These are phyloP conservation scores for Numenius phaeopus DNA, from an alignment of 2,797 vertebrate genomes.

Conservation along the genomic window DNA sequence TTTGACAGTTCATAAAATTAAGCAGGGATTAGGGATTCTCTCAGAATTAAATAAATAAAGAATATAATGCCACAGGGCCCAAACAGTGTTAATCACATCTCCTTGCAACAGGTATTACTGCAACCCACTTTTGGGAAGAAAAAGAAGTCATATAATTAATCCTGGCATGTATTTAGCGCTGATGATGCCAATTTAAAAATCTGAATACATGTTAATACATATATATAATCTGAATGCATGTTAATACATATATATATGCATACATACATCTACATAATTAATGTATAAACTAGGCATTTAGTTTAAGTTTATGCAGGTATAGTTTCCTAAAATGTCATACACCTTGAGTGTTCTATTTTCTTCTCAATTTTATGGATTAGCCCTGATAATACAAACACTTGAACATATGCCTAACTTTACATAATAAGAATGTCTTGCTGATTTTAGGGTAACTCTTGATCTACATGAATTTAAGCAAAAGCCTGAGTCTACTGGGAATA, in stretches of 20 bases:
- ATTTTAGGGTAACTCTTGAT: not conserved
- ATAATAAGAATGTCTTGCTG: constrained; percentile 34
- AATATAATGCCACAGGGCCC: constrained; percentile 75
- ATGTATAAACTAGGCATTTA: not conserved
- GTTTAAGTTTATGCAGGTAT: not conserved
- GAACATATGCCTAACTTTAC: constrained; percentile 45
- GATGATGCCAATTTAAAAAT: not conserved
- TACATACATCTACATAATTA: not conserved
- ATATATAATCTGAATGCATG: not conserved
- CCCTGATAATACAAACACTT: not conserved
- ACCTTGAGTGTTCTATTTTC: not conserved
- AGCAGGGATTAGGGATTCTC: constrained; percentile 82
- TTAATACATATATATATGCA: not conserved
- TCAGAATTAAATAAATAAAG: constrained; percentile 65
- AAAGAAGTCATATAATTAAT: constrained; percentile 57
- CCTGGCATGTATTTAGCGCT: not conserved
- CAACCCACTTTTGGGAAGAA: constrained; percentile 6
- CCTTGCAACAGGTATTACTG: constrained; percentile 76
- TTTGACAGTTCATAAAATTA: constrained; percentile 86
- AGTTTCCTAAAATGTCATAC: not conserved
- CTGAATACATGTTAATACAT: not conserved
- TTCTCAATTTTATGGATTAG: constrained; percentile 48
- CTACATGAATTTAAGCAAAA: constrained; percentile 36
- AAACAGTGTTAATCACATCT: constrained; percentile 62
- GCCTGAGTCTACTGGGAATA: not conserved